These are phyloP conservation scores for Furcifer pardalis DNA, from an alignment of 2,797 vertebrate species.

Conservation along the genomic window DNA sequence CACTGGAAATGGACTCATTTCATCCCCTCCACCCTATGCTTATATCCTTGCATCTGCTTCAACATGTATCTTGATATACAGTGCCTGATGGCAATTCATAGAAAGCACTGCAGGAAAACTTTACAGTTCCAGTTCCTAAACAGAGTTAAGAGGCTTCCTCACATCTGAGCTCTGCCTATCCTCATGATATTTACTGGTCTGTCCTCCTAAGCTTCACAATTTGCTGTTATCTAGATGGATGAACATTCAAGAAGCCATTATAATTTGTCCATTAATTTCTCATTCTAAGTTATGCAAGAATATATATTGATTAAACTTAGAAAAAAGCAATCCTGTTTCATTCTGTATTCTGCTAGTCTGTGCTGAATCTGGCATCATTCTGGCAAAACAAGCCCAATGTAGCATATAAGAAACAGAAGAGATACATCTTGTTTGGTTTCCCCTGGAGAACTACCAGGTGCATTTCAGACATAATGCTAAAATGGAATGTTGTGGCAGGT, in stretches of 20 bases:
- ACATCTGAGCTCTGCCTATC: neutral
- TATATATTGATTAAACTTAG: neutral
- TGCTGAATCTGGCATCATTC: neutral
- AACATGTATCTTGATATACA: constrained; percentile 54
- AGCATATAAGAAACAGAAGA: neutral
- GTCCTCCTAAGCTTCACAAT: neutral
- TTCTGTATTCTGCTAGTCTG: neutral
- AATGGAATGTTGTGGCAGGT: fast-evolving
- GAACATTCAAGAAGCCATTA: fast-evolving
- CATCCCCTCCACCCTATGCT: constrained; percentile 24
- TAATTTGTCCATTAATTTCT: constrained; percentile 3
- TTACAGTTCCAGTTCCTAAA: neutral
- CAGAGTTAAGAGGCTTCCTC: constrained; percentile 16
- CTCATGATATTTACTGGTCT: neutral
- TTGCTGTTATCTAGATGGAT: neutral
- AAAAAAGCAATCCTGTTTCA: neutral
- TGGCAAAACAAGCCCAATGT: constrained; percentile 7
- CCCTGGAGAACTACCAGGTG: neutral
- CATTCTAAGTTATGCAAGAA: neutral
- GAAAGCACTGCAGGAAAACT: constrained; percentile 38
- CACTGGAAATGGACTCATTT: constrained; percentile 27
- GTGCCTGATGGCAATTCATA: constrained; percentile 40
- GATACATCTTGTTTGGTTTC: constrained; percentile 23
- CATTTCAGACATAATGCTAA: constrained; percentile 53
- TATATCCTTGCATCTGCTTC: constrained; percentile 48